Conservation (phyloP, 2,888 invertebrate species). For the Agriopis leucophaearia region DNA sequence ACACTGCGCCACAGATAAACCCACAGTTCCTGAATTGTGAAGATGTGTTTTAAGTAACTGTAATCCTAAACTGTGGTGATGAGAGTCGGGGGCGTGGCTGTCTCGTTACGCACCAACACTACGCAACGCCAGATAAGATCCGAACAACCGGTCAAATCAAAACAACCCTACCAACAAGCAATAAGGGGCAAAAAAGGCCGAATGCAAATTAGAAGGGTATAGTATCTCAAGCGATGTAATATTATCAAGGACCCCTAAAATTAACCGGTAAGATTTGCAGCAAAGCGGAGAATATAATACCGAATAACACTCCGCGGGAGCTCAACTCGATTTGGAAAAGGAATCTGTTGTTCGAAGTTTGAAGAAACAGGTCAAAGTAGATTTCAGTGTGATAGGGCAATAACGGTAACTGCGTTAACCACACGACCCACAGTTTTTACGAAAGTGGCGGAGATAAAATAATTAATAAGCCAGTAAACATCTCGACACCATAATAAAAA, state of each 20-base stretch:
- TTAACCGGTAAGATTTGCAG: constrained; percentile 40
- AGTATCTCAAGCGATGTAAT: constrained; percentile 26
- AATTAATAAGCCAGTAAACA: too few species aligned
- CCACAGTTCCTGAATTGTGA: constrained; percentile 54
- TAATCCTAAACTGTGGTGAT: constrained; percentile 42
- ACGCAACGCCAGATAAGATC: constrained; percentile 75
- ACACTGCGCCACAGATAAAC: constrained; percentile 13
- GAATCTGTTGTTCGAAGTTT: constrained; percentile 29
- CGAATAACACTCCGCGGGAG: constrained; percentile 23
- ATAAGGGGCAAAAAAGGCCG: constrained; percentile 21
- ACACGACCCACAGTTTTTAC: constrained; percentile 2
- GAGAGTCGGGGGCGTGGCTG: constrained; percentile 72
- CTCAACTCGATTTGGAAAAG: constrained; percentile 19
- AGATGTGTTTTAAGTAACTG: constrained; percentile 54
- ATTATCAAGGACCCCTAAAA: constrained; percentile 35
- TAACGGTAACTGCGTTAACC: constrained; percentile 15
- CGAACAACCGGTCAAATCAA: constrained; percentile 55
- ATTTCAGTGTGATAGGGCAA: constrained; percentile 6
- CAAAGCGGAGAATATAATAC: constrained; percentile 27
- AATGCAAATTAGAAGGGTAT: constrained; percentile 31
- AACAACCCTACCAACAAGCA: constrained; percentile 33
- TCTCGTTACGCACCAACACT: constrained; percentile 76
- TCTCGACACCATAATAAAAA: too few species aligned
- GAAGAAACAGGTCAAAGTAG: constrained; percentile 18
- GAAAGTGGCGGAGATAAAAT: too few species aligned